Conservation (phyloP, 2,888 invertebrate species). For the Sesamia inferens region DNA sequence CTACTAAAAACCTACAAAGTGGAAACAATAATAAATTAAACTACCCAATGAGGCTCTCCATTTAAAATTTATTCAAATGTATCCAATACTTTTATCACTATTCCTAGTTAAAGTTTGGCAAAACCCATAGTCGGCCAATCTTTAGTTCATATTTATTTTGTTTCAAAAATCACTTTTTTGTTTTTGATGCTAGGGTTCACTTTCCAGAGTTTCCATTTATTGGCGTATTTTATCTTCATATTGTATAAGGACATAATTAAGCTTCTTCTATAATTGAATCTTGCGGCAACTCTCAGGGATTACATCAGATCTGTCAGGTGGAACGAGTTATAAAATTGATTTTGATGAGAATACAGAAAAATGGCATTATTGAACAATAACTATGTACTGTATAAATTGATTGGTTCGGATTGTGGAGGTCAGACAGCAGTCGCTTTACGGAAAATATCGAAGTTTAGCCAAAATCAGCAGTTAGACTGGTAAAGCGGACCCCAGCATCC, state of each 20-base stretch:
- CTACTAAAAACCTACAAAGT: conserved; percentile 38
- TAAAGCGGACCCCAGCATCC: too few species aligned
- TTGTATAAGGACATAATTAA: conserved; percentile 56
- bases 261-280: conserved; percentile 57
- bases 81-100: neutral
- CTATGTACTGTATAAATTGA: too few species aligned
- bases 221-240: neutral
- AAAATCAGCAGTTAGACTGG: too few species aligned
- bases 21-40: neutral
- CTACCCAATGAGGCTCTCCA: neutral
- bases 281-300: conserved; percentile 52
- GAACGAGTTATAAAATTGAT: conserved; percentile 64
- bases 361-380: neutral
- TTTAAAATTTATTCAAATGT: neutral
- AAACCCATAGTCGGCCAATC: neutral
- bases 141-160: neutral
- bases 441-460: too few species aligned
- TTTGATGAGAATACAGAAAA: conserved; percentile 51
- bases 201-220: neutral
- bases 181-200: neutral
- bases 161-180: neutral
- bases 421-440: too few species aligned
- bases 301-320: conserved; percentile 51
- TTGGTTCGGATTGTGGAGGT: too few species aligned
- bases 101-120: neutral